Evolutionary conservation across 2,113 vertebrate genomes (phyloP).

Genomic region (Nyctibius bracteatus): DNA sequence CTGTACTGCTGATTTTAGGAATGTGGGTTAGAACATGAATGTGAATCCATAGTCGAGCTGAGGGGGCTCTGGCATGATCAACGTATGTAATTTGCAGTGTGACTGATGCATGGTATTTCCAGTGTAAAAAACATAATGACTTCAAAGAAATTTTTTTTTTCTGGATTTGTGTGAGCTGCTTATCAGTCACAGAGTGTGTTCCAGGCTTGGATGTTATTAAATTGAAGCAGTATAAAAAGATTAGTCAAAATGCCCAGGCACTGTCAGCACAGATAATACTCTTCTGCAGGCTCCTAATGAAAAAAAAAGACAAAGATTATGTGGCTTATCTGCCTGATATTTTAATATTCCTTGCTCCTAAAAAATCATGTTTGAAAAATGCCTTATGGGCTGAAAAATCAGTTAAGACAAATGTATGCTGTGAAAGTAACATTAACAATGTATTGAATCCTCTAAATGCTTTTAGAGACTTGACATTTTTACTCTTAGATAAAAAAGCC

Average conservation of each 20-base stretch:
- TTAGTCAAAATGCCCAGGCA: slow-evolving; percentile 33
- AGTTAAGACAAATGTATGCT: background rate
- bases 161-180: slow-evolving; percentile 31
- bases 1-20: background rate
- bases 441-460: background rate
- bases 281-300: slow-evolving; percentile 19
- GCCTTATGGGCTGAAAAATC: background rate
- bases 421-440: background rate
- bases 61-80: background rate
- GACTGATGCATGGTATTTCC: background rate
- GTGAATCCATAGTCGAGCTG: background rate
- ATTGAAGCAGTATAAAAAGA: slow-evolving; percentile 50
- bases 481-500: background rate
- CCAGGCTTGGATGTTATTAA: slow-evolving; percentile 37
- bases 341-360: slow-evolving; percentile 28
- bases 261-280: slow-evolving; percentile 36
- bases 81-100: background rate
- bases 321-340: slow-evolving; percentile 33
- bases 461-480: background rate
- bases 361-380: background rate
- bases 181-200: background rate
- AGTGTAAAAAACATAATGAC: background rate
- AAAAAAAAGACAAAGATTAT: slow-evolving; percentile 11
- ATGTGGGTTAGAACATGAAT: background rate
- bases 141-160: slow-evolving; percentile 6